Evolutionary conservation across 2,888 invertebrate genomes (phyloP), one percentile per base, ranked within the genome.

Genomic region (Sisyra terminalis): DNA sequence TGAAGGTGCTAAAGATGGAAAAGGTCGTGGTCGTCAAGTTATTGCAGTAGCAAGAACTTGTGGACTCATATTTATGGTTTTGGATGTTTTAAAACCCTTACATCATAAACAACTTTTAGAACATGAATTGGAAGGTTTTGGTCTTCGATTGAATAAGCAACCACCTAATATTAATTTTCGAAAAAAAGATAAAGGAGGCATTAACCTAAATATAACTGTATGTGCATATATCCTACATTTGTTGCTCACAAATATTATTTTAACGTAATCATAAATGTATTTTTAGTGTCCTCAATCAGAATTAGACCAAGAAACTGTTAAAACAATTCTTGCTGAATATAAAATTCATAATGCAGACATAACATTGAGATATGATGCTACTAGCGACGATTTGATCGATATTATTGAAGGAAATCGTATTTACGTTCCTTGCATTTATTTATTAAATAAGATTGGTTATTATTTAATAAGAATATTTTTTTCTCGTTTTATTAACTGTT

Each of bases 1-100:
- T 52, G 98, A 99, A 67, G 98, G 98, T 48, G 98, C 98, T 1
- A 99, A 99, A 59, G 98, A 99, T 59, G 98, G 98, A 48, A 99
- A 99, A 62, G 97, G 97, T 70, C 70, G 97, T 62, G 97, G 97
- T 70, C 75, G 96, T 47, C 97, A 98, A 64, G 97, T 97, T 3
- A 99, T 99, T 53, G 97, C 98, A 1, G 98, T 99, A 0, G 98
- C 98, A 0, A 71, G 98, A 43, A 99, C 98, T 0, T 98, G 97
- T 64, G 90, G 92, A 57, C 73, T 99, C 29, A 90, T 99, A 52
- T 96, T 97, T 61, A 93, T 99, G 57, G 90, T 97, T 0, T 68
- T 99, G 43, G 98, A 99, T 58, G 97, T 97, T 0, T 67, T 98
- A 18, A 99, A 99, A 60, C 98, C 98, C 0, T 65, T 99, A 46